Percentiles rank a stretch among this genome's conserved stretches.
Evolutionary conservation across 2,888 invertebrate species (phyloP).

Genomic region (Marasmarcha lunaedactyla): DNA sequence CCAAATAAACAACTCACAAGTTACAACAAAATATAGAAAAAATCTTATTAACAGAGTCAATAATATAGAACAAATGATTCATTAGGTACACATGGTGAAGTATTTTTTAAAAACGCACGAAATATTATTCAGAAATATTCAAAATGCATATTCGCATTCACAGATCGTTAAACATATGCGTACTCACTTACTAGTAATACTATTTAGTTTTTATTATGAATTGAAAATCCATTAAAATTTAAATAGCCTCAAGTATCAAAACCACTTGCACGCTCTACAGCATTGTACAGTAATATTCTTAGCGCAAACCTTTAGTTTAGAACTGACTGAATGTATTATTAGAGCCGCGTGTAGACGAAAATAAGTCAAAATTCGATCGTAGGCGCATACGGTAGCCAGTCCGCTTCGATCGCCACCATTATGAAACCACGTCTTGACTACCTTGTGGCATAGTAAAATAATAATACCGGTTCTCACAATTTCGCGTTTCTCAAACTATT

Average conservation of each 20-base stretch:
- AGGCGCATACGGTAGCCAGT: constrained; percentile 41
- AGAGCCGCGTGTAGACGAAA: constrained; percentile 26
- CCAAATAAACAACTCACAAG: no score
- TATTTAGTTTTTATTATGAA: no score
- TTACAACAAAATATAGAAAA: no score
- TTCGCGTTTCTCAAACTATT: constrained; percentile 43
- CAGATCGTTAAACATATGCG: no score
- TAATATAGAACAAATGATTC: no score
- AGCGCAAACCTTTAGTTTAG: background rate
- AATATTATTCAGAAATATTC: no score
- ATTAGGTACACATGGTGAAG: no score
- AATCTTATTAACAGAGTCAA: no score
- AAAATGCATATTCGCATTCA: no score
- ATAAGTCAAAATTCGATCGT: constrained; percentile 39
- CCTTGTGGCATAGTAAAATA: background rate
- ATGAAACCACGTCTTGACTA: constrained; percentile 26
- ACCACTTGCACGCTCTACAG: background rate
- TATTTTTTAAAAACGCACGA: no score
- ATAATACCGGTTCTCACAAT: constrained; percentile 29
- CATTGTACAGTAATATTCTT: background rate
- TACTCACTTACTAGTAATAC: no score
- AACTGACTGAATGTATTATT: constrained; percentile 1
- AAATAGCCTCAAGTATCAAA: background rate
- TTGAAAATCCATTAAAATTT: no score
- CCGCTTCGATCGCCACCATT: constrained; percentile 30